Base-by-base conservation (phyloP, 2,113 vertebrate species). In the Burhinus bistriatus region DNA sequence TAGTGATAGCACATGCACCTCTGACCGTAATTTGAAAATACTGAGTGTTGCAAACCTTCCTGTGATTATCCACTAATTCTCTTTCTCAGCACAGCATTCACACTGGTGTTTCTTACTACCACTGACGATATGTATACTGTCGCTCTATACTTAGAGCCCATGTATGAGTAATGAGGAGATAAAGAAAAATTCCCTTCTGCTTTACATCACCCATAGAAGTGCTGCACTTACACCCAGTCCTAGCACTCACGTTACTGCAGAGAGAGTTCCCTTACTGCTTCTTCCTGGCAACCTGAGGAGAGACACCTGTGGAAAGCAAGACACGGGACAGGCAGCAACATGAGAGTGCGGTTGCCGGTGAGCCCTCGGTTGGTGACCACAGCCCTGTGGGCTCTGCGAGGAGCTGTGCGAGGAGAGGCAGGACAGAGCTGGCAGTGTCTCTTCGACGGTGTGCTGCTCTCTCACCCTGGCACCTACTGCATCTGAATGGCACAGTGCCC, bases 351-450 rank as follows among this genome's bases (percentile, higher is more conserved):
- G 12, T 2, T 65, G 23, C 45, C 15, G 1, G 3, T 6, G 75
- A 73, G 58, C 83, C 38, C 26, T 68, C 0, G 2, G 47, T 68
- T 1, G 0, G 55, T 40, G 76, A 12, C 47, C 0, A 0, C 75
- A 42, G 75, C 23, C 0, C 61, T 57, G 62, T 1, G 2, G 40
- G 49, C 62, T 86, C 34, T 52, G 44, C 4, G 1, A 54, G 76
- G 58, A 83, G 65, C 40, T 0, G 3, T 91, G 84, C 78, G 73
- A 55, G 70, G 47, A 85, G 23, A 40, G 42, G n/a, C 54, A 80
- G 83, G 61, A 3, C 15, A 1, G 51, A 51, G 78, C 65, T 6
- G 12, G 51, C 1, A 26, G 69, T 57, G 58, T 64, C 55, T 57
- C 22, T 5, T 72, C 55, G 65, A 40, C 7, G 4, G 36, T 0